A percentile compares a stretch with the other conserved stretches of the same genome.
These are phyloP conservation scores for Eumeta japonica DNA, from an alignment of 1,140 invertebrate genomes.

Conservation along the genomic window DNA sequence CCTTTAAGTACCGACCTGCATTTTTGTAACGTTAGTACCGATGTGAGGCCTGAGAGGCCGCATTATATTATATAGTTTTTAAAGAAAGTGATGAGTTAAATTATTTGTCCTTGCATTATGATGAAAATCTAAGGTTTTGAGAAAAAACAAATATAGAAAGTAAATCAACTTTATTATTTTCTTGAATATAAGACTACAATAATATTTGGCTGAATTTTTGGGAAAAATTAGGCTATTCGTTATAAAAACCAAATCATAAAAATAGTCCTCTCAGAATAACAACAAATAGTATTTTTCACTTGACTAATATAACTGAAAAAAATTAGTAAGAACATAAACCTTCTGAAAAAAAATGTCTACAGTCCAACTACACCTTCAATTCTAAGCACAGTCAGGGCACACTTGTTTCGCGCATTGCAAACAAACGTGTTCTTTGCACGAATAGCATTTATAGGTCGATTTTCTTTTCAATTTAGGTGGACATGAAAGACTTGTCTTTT, in stretches of 20 bases:
- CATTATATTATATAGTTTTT: background rate
- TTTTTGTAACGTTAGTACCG: slow-evolving; percentile 1
- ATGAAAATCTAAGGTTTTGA: background rate
- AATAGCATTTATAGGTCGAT: background rate
- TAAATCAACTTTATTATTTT: background rate
- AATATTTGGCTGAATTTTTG: background rate
- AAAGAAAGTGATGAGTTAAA: background rate
- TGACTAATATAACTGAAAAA: slow-evolving; percentile 1
- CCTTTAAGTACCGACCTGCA: background rate
- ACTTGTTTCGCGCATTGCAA: slow-evolving; percentile 1
- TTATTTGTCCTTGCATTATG: background rate
- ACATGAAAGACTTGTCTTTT: background rate
- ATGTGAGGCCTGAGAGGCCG: slow-evolving; percentile 1
- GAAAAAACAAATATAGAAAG: slow-evolving; percentile 1
- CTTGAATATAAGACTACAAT: background rate
- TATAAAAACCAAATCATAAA: background rate
- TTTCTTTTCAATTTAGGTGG: background rate
- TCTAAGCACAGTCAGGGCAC: background rate
- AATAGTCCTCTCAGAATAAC: slow-evolving; percentile 1
- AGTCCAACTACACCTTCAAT: background rate
- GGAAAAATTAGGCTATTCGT: background rate
- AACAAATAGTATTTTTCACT: slow-evolving; percentile 1
- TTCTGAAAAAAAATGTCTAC: slow-evolving; percentile 1
- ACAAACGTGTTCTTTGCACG: slow-evolving; percentile 1
- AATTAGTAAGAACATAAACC: background rate